phyloP scores from a whole-genome alignment of 92 coral and sea anemone genomes.

The Bergia puertoricense region DNA sequence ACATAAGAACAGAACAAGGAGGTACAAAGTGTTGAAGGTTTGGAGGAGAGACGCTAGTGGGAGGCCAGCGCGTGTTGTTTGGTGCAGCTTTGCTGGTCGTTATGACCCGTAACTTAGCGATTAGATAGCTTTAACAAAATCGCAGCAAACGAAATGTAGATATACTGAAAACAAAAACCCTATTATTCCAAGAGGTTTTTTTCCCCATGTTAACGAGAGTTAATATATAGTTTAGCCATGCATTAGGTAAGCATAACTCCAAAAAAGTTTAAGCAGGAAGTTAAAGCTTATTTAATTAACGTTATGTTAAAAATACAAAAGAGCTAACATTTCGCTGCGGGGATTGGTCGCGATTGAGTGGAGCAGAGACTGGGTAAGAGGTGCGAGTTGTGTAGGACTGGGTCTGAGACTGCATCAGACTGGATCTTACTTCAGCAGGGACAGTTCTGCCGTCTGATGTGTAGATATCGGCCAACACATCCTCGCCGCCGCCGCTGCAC shows the following conservation, averaged over 20 bases:
- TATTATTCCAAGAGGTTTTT: not conserved
- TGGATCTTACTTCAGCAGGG: conserved; percentile 92
- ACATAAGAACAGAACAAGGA: not conserved
- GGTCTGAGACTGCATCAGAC: conserved; percentile 50
- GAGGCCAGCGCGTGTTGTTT: not conserved
- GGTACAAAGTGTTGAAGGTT: not conserved
- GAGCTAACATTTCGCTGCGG: conserved; percentile 46
- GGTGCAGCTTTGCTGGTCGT: not conserved
- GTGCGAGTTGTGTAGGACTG: conserved; percentile 48
- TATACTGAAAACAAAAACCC: not conserved
- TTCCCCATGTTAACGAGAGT: not conserved
- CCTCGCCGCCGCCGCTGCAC: conserved; percentile 95
- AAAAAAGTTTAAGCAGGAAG: not conserved
- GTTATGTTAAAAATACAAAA: conserved; percentile 7
- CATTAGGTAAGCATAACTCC: conserved; percentile 9
- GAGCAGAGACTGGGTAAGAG: conserved; percentile 49
- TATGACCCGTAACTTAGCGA: not conserved
- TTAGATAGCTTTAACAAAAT: not conserved
- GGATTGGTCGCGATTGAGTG: conserved; percentile 41
- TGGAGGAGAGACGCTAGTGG: not conserved
- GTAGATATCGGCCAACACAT: conserved; percentile 92
- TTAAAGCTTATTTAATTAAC: not conserved
- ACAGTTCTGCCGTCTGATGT: conserved; percentile 93
- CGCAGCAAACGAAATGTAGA: not conserved
- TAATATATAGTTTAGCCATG: not conserved